These are phyloP conservation scores for Hippocampus mohnikei DNA, from an alignment of 2,113 vertebrate genomes.

Conservation along the genomic window DNA sequence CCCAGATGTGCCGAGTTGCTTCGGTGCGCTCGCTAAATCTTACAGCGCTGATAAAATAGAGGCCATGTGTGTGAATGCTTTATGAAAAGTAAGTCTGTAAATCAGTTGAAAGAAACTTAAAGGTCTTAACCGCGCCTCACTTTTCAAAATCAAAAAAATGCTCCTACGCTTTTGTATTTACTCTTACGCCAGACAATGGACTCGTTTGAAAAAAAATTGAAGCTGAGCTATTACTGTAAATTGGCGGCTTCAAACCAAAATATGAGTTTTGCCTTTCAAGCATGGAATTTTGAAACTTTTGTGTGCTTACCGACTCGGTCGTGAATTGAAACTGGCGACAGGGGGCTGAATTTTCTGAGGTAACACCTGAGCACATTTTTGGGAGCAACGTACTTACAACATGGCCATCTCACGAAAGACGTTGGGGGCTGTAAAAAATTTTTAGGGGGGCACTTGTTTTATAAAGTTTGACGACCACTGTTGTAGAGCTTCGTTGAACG, in stretches of 20 bases:
- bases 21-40: slow-evolving; percentile 29
- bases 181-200: background rate
- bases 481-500: background rate
- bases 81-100: background rate
- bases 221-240: background rate
- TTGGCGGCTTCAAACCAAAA: background rate
- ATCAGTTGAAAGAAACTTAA: slow-evolving; percentile 1
- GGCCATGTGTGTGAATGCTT: slow-evolving; percentile 18
- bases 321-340: too few relatives aligned
- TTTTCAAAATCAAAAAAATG: background rate
- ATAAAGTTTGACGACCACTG: background rate
- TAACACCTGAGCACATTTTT: too few relatives aligned
- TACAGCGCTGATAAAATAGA: slow-evolving; percentile 23
- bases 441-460: too few relatives aligned
- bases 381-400: too few relatives aligned
- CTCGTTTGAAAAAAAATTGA: background rate
- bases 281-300: background rate
- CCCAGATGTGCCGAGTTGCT: slow-evolving; percentile 52
- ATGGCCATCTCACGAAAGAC: too few relatives aligned
- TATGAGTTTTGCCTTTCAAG: background rate
- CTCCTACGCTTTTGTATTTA: background rate
- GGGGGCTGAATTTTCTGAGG: too few relatives aligned
- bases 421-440: too few relatives aligned
- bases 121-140: background rate
- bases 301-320: background rate